Evolutionary conservation across 2,113 vertebrate species (phyloP).

Genomic region (Empidonax alnorum): DNA sequence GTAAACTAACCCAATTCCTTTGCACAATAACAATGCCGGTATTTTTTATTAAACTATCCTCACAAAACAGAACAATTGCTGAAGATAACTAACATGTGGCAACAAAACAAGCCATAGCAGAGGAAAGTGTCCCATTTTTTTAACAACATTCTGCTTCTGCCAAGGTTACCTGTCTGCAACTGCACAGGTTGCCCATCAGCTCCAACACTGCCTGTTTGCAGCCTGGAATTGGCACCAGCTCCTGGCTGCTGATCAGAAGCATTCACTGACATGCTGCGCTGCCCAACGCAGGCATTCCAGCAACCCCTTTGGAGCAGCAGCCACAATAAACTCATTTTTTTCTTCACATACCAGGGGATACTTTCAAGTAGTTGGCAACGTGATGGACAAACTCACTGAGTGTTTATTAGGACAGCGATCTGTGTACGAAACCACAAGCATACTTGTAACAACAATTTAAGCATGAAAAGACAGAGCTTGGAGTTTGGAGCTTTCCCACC

Average conservation of each 20-base stretch:
- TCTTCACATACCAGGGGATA: not conserved
- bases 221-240: not conserved
- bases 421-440: not conserved
- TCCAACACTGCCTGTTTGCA: not conserved
- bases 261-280: not conserved
- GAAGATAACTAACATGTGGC: not conserved
- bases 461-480: not conserved
- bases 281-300: not conserved
- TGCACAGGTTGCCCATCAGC: not conserved
- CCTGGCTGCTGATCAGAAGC: not conserved
- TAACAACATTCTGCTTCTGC: not conserved
- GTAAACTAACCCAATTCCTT: not conserved
- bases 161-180: not conserved
- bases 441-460: not conserved
- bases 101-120: not conserved
- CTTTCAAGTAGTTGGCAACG: not conserved
- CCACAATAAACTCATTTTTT: not conserved
- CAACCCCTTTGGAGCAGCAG: not conserved
- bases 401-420: not conserved
- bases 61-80: not conserved
- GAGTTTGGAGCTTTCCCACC: not conserved
- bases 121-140: not conserved
- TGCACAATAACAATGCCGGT: not conserved
- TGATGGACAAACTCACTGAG: fast-evolving
- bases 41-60: not conserved